Evolutionary conservation across 2,113 vertebrate species (phyloP).

Genomic region (Caracal caracal): DNA sequence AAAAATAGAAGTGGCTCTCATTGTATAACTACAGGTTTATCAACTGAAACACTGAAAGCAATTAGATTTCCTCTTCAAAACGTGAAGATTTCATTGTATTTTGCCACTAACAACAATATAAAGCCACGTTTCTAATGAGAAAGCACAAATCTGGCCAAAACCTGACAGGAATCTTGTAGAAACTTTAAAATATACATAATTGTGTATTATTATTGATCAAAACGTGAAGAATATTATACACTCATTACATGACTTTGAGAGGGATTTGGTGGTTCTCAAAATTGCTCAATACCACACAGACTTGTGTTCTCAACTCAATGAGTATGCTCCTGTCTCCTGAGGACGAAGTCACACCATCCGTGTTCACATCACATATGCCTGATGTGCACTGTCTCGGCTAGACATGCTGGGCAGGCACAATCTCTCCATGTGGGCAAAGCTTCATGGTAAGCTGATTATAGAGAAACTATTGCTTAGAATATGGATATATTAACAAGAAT

Average conservation of each 20-base stretch:
- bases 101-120: background rate
- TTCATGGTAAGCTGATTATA: background rate
- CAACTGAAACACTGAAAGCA: background rate
- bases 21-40: background rate
- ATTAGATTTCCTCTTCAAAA: background rate
- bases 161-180: background rate
- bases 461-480: background rate
- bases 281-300: background rate
- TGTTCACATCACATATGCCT: background rate
- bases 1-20: background rate
- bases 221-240: background rate
- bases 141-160: background rate
- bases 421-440: background rate
- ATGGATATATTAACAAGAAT: background rate
- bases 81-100: background rate
- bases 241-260: background rate
- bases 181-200: background rate
- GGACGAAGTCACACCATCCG: background rate
- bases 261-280: background rate
- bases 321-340: background rate
- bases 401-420: background rate
- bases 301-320: background rate
- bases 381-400: background rate
- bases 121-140: background rate
- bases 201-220: background rate